Evolutionary conservation across 1,140 invertebrate species (phyloP).

Genomic region (Bombus pascuorum): DNA sequence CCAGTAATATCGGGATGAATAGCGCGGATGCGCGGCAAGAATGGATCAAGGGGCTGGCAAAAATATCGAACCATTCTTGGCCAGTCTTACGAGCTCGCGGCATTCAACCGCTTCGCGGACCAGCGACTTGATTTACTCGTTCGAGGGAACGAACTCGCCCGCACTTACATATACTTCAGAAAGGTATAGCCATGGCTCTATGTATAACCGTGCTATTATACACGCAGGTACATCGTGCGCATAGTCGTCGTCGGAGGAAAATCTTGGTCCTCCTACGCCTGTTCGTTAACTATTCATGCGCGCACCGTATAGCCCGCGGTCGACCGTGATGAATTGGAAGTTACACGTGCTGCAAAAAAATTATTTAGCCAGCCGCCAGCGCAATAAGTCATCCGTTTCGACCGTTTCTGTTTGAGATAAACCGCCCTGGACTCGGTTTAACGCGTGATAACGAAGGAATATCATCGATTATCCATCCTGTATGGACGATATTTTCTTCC

Average conservation of each 20-base stretch:
- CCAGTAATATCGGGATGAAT: slow-evolving; percentile 38
- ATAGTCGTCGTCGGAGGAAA: slow-evolving; percentile 56
- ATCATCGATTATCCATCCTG: not conserved
- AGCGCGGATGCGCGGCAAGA: slow-evolving; percentile 30
- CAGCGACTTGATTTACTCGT: slow-evolving; percentile 69
- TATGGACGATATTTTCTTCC: not conserved
- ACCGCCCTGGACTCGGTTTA: not conserved
- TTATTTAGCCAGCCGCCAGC: slow-evolving; percentile 29
- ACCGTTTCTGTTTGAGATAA: slow-evolving; percentile 26
- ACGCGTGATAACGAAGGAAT: slow-evolving; percentile 7
- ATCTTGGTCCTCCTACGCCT: slow-evolving; percentile 66
- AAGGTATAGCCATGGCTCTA: slow-evolving; percentile 27
- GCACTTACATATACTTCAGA: slow-evolving; percentile 42
- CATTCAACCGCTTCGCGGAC: slow-evolving; percentile 64
- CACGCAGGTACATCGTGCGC: slow-evolving; percentile 60
- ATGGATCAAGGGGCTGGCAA: slow-evolving; percentile 44
- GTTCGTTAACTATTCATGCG: slow-evolving; percentile 68
- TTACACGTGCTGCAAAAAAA: slow-evolving; percentile 37
- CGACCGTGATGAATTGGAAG: slow-evolving; percentile 62
- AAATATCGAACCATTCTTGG: slow-evolving; percentile 65
- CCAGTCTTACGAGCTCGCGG: slow-evolving; percentile 50
- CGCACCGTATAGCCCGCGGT: slow-evolving; percentile 61
- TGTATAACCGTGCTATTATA: slow-evolving; percentile 53
- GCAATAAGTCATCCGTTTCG: slow-evolving; percentile 50
- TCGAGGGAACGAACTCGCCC: slow-evolving; percentile 68